Percentiles rank a stretch among this genome's conserved stretches.
These are phyloP conservation scores for Argynnis bischoffii DNA, from an alignment of 2,888 invertebrate species.

Conservation along the genomic window DNA sequence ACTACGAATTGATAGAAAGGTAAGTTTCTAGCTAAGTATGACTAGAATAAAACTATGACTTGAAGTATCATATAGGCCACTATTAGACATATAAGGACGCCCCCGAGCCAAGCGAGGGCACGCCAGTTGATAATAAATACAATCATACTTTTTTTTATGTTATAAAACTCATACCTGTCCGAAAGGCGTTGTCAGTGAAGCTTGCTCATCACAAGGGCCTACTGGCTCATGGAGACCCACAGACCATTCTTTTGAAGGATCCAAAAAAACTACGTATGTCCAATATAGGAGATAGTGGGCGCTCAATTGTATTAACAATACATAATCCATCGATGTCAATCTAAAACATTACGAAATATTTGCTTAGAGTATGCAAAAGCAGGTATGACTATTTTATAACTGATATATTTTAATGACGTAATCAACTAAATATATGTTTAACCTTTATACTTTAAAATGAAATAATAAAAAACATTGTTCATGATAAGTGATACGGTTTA, in stretches of 20 bases:
- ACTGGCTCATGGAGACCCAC: conserved; percentile 88
- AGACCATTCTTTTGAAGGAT: conserved; percentile 86
- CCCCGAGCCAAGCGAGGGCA: not conserved
- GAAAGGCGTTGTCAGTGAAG: conserved; percentile 84
- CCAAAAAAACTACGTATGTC: conserved; percentile 83
- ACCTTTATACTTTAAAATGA: too few relatives aligned
- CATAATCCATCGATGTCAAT: conserved; percentile 49
- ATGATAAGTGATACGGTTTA: too few relatives aligned
- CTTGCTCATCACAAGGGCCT: conserved; percentile 86
- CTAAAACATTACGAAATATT: conserved; percentile 46
- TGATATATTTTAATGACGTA: not conserved
- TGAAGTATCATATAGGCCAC: too few relatives aligned
- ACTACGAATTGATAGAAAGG: too few relatives aligned
- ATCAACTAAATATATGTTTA: too few relatives aligned
- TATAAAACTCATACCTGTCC: conserved; percentile 80
- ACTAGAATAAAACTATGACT: too few relatives aligned
- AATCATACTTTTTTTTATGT: not conserved
- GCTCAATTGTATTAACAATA: conserved; percentile 75
- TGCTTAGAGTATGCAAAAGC: not conserved
- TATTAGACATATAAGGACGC: too few relatives aligned
- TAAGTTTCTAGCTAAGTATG: too few relatives aligned
- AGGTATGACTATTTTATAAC: too few relatives aligned
- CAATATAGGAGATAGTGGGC: conserved; percentile 86
- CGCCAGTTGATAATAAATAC: not conserved
- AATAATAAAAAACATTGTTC: too few relatives aligned